These are phyloP conservation scores for Tribolium castaneum DNA, from an alignment of 1,140 invertebrate genomes.

Conservation along the genomic window DNA sequence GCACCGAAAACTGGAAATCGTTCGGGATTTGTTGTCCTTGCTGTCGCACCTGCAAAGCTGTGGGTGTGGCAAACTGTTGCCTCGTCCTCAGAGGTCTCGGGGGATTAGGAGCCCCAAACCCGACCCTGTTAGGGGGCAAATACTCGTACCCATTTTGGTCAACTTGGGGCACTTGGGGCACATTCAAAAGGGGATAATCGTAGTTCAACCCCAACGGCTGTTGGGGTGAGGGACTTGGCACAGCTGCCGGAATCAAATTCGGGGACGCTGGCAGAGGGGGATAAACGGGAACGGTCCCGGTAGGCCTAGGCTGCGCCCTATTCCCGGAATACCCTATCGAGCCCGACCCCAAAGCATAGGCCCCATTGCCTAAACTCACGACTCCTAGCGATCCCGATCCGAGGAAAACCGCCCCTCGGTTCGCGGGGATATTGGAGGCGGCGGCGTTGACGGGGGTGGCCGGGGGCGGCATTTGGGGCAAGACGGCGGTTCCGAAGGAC, in stretches of 20 bases:
- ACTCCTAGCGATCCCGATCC: slow-evolving; percentile 57
- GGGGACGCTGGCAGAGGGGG: slow-evolving; percentile 52
- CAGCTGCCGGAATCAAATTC: slow-evolving; percentile 55
- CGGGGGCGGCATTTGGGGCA: slow-evolving; percentile 54
- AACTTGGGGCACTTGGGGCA: slow-evolving; percentile 12
- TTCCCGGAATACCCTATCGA: slow-evolving; percentile 54
- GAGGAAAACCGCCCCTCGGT: slow-evolving; percentile 54
- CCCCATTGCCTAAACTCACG: slow-evolving; percentile 54
- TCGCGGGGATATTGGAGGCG: slow-evolving; percentile 53
- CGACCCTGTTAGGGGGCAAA: slow-evolving; percentile 47
- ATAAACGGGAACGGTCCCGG: slow-evolving; percentile 44
- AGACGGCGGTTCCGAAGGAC: slow-evolving; percentile 49
- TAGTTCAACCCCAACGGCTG: slow-evolving; percentile 33
- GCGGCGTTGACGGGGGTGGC: slow-evolving; percentile 56
- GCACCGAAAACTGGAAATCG: not conserved
- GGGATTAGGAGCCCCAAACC: slow-evolving; percentile 50
- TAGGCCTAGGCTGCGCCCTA: slow-evolving; percentile 49
- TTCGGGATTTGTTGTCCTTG: not conserved
- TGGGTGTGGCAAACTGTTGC: slow-evolving; percentile 51
- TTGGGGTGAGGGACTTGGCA: slow-evolving; percentile 46
- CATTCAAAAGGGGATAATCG: slow-evolving; percentile 34
- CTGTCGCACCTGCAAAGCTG: slow-evolving; percentile 38
- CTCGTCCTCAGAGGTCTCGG: slow-evolving; percentile 45
- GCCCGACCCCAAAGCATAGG: slow-evolving; percentile 55
- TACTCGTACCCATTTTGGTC: slow-evolving; percentile 57